Evolutionary conservation across 64 coral and sea anemone species (phyloP).

Genomic region (Anthopleura sola): DNA sequence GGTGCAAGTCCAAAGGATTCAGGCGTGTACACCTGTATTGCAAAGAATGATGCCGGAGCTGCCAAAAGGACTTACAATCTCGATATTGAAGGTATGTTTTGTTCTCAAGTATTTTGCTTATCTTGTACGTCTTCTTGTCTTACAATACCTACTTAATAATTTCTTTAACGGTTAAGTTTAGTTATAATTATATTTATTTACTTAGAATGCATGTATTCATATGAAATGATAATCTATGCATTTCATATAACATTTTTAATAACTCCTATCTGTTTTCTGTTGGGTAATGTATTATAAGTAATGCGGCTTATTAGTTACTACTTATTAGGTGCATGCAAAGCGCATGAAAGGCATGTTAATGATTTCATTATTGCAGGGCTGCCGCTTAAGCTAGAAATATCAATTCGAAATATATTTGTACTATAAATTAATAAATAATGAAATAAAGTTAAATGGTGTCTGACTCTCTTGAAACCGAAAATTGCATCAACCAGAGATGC

Average conservation of each 20-base stretch:
- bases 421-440: not conserved
- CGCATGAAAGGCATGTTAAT: not conserved
- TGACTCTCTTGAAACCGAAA: not conserved
- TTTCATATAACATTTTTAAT: not conserved
- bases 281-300: too few relatives aligned
- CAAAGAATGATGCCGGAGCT: constrained; percentile 70
- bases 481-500: not conserved
- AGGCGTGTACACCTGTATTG: constrained; percentile 86
- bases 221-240: not conserved
- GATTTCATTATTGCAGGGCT: not conserved
- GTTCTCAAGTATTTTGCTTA: not conserved
- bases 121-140: not conserved
- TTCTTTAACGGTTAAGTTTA: not conserved
- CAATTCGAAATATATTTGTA: not conserved
- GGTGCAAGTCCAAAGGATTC: constrained; percentile 80
- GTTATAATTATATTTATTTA: not conserved
- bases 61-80: constrained; percentile 81
- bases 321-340: not conserved
- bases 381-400: not conserved
- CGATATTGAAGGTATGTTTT: constrained; percentile 82
- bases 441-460: not conserved
- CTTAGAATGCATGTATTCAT: not conserved
- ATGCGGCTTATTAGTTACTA: too few relatives aligned
- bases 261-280: not conserved
- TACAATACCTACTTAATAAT: not conserved